Base-by-base conservation (phyloP, 1,140 invertebrate species). In the Drosophila virilis region DNA sequence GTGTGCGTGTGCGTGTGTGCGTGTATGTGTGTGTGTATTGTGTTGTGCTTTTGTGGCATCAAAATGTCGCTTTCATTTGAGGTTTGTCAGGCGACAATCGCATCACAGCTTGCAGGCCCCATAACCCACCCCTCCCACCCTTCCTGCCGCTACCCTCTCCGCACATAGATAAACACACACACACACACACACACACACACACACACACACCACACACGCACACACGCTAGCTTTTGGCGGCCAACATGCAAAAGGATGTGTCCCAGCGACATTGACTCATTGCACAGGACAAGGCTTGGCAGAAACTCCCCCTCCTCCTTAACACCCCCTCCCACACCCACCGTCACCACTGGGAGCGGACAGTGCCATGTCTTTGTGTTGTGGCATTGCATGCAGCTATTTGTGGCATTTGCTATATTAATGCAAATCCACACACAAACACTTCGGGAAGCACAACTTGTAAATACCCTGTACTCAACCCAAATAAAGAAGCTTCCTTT, bases 201-300 rank as follows among this genome's bases (percentile, higher is more conserved):
- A 50, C 37, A 38, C 33, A 42, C 45, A 42, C 17, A 17, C 17
- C 17, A 17, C 17, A 17, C 45, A 48, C 58, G 48, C 33, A 48
- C 33, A 48, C 13, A 45, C 12, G 17, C 61, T 45, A 59, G 42
- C 66, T 60, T 8, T 40, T 52, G 52, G 48, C 65, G 48, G 54
- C 52, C 38, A 65, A 82, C 80, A 82, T 83, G 80, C 68, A 82
- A 82, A 79, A 71, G 80, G 80, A 79, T 79, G 80, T 83, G 66
- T 67, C 71, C 66, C 65, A 61, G 66, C 62, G 77, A 80, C 74
- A 62, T 84, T 74, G 78, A 80, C 76, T 83, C 78, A 85, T 85
- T 66, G 74, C 32, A 35, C 10, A 38, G n/a, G 28, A 35, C 17
- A 17, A 33, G 48, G 9, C 50, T 6, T 37, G 32, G 5, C 48